Evolutionary conservation across 2,113 vertebrate genomes (phyloP).

Genomic region (Cervus canadensis): DNA sequence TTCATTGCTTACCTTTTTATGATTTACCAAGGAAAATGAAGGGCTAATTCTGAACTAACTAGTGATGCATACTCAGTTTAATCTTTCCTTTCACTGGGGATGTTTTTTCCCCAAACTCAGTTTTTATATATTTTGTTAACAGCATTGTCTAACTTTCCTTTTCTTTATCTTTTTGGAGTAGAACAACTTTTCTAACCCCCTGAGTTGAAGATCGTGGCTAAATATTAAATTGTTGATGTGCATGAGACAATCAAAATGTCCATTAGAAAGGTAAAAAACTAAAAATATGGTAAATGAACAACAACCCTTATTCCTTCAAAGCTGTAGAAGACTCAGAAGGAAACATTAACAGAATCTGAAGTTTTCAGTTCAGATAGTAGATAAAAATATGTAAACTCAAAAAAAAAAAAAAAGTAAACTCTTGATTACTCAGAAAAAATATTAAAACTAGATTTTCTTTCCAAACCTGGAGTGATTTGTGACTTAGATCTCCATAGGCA

Average conservation of each 20-base stretch:
- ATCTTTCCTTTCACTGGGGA: not conserved
- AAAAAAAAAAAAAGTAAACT: conserved; percentile 58
- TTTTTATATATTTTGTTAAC: not conserved
- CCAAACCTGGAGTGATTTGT: conserved; percentile 47
- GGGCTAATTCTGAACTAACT: not conserved
- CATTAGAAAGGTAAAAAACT: conserved; percentile 15
- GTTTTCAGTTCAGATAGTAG: conserved; percentile 47
- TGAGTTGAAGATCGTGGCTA: not conserved
- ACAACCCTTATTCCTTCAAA: not conserved
- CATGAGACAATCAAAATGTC: not conserved
- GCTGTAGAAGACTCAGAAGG: not conserved
- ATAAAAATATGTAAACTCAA: conserved; percentile 56
- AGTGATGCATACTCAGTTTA: not conserved
- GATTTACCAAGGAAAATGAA: not conserved
- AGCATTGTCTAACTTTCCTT: not conserved
- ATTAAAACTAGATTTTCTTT: conserved; percentile 52
- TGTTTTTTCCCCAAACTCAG: not conserved
- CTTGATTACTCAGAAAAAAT: conserved; percentile 63
- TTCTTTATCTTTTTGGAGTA: not conserved
- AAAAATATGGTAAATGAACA: not conserved
- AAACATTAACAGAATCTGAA: conserved; percentile 56
- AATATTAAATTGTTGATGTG: not conserved
- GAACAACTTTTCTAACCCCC: not conserved
- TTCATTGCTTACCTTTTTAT: not conserved
- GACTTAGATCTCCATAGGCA: conserved; percentile 66